Evolutionary conservation across 1,140 invertebrate species (phyloP), one percentile per base, ranked within the genome.

Genomic region (Leucophenga varia): DNA sequence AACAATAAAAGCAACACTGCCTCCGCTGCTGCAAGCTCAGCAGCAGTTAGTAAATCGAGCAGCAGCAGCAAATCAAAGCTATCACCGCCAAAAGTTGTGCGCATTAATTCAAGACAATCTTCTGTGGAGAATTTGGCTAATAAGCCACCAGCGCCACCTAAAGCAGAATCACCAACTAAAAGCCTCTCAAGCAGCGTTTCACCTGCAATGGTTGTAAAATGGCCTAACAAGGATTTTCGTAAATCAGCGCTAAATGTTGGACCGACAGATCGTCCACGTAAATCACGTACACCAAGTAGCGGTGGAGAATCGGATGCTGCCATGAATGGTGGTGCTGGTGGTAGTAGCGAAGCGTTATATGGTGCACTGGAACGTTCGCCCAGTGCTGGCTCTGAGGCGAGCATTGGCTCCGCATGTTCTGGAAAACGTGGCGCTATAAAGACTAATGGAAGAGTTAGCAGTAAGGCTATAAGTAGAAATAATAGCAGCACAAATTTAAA

Each of bases 191-290:
- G 45, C 8, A 28, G 34, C 9, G 20, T n/a, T n/a, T n/a, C 10
- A 47, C 16, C 52, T 30, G 25, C 25, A 30, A 30, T 30, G 67
- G 78, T 39, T 77, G 56, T 56, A 0, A 81, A 80, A 43, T 78
- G 75, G 25, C 77, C 80, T 5, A 88, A 88, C 65, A 88, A 89
- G 75, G 86, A 89, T 64, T 88, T 88, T 59, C 78, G 87, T 9
- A 89, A 90, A 68, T 88, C 86, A 0, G 81, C 83, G 0, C 69
- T 89, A 7, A 90, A 89, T 64, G 86, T 87, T 79, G 82, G 82
- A 45, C 76, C 72, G 25, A 79, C 79, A 0, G 78, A 75, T 14
- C 65, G 74, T 22, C 60, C 72, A 0, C 75, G 76, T 14, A 69
- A 72, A 36, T 70, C 64, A 0, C 55, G 69, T 18, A 71, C 70